Evolutionary conservation across 2,888 invertebrate species (phyloP).

Genomic region (Hydrotaea cyrtoneurina): DNA sequence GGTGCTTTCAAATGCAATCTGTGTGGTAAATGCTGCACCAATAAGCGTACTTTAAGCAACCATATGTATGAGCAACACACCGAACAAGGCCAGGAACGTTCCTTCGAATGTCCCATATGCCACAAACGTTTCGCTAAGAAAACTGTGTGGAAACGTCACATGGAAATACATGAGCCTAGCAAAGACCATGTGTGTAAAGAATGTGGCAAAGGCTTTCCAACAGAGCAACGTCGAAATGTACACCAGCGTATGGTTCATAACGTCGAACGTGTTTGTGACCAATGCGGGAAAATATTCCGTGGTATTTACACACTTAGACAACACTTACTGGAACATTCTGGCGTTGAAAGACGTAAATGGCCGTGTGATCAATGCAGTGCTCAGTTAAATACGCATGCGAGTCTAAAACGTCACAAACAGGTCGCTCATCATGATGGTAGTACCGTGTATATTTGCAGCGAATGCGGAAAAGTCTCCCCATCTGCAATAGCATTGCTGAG

Average conservation of each 20-base stretch:
- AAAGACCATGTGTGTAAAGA: constrained; percentile 69
- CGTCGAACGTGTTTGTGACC: constrained; percentile 66
- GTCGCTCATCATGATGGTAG: constrained; percentile 69
- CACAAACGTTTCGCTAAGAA: constrained; percentile 67
- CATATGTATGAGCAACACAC: constrained; percentile 69
- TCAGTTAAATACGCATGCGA: constrained; percentile 66
- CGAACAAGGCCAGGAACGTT: constrained; percentile 49
- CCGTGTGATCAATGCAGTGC: constrained; percentile 69
- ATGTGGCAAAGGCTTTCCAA: constrained; percentile 69
- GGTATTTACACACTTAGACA: constrained; percentile 62
- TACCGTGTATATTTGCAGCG: constrained; percentile 68
- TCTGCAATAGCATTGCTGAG: constrained; percentile 69
- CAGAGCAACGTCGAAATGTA: constrained; percentile 62
- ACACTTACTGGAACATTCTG: constrained; percentile 68
- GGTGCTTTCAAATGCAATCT: constrained; percentile 69
- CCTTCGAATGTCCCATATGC: constrained; percentile 68
- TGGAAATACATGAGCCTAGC: constrained; percentile 66
- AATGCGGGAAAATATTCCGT: constrained; percentile 68
- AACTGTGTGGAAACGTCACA: constrained; percentile 66
- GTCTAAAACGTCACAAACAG: constrained; percentile 69
- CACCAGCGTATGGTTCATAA: constrained; percentile 68
- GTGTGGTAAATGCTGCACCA: constrained; percentile 69
- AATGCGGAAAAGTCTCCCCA: constrained; percentile 70
- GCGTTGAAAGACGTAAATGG: constrained; percentile 63
- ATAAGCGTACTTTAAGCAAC: constrained; percentile 62